phyloP scores from a whole-genome alignment of 2,888 invertebrate genomes.

The Phania funesta region DNA sequence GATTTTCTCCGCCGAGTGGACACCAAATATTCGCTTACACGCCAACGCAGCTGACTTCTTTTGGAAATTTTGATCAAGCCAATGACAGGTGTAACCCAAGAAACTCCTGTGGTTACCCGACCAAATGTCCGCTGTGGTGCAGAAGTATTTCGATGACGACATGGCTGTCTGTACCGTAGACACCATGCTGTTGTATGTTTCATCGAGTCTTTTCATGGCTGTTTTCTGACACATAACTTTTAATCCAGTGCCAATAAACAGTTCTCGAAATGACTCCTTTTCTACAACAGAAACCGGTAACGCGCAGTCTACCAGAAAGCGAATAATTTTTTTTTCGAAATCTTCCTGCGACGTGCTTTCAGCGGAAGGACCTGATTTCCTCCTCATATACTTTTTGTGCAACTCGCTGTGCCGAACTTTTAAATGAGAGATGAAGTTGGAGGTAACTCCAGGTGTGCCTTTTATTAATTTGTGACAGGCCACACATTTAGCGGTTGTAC shows the following conservation, averaged over 20 bases:
- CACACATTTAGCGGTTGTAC: too few species aligned
- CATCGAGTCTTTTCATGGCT: too few species aligned
- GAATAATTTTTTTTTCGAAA: slow-evolving; percentile 10
- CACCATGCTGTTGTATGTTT: too few species aligned
- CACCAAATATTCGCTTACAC: slow-evolving; percentile 22
- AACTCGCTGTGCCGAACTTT: slow-evolving; percentile 28
- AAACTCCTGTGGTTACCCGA: too few species aligned
- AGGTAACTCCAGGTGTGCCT: slow-evolving; percentile 33
- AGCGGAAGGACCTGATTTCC: slow-evolving; percentile 32
- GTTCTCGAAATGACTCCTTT: too few species aligned
- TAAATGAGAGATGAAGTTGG: slow-evolving; percentile 36
- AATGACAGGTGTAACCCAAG: slow-evolving; percentile 23
- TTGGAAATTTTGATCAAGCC: slow-evolving; percentile 23
- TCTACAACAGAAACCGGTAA: slow-evolving; percentile 31
- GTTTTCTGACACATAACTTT: too few species aligned
- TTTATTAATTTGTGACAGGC: slow-evolving; percentile 42
- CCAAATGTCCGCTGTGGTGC: too few species aligned
- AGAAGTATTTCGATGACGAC: too few species aligned
- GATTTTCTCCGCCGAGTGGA: slow-evolving; percentile 33
- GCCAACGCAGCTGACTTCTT: too few species aligned
- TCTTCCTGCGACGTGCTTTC: slow-evolving; percentile 29
- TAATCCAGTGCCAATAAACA: too few species aligned
- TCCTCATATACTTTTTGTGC: too few species aligned
- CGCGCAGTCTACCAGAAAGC: slow-evolving; percentile 34
- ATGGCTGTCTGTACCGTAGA: too few species aligned